These are phyloP conservation scores for Drosophila sp. DNA, from an alignment of 1,140 invertebrate genomes.

Conservation along the genomic window DNA sequence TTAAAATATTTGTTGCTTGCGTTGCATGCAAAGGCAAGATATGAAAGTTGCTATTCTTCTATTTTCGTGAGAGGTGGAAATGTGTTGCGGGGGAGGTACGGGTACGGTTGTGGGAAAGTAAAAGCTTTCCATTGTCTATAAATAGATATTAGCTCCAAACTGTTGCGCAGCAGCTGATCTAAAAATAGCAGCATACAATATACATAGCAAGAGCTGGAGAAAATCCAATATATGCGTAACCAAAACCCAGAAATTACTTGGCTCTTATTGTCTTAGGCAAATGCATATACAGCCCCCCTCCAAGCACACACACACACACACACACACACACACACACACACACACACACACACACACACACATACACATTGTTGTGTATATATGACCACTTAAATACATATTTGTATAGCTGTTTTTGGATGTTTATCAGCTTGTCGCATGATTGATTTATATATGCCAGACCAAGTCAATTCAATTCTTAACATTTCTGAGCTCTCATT, in stretches of 20 bases:
- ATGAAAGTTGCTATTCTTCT: neutral
- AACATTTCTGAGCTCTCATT: slow-evolving; percentile 43
- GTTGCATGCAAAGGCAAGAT: neutral
- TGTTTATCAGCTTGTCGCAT: slow-evolving; percentile 76
- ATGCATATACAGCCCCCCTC: slow-evolving; percentile 37
- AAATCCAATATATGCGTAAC: slow-evolving; percentile 70
- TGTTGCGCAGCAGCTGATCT: slow-evolving; percentile 53
- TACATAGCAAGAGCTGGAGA: slow-evolving; percentile 19
- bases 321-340: neutral
- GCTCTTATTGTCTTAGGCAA: slow-evolving; percentile 49
- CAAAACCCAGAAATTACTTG: slow-evolving; percentile 58
- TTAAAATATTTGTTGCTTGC: slow-evolving; percentile 5
- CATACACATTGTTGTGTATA: slow-evolving; percentile 16
- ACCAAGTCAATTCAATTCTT: slow-evolving; percentile 68
- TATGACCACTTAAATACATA: slow-evolving; percentile 28
- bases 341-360: neutral
- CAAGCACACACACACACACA: neutral
- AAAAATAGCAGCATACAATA: slow-evolving; percentile 61
- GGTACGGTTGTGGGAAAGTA: neutral
- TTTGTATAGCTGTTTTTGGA: slow-evolving; percentile 49
- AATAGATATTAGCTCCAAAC: slow-evolving; percentile 63
- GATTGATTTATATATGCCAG: slow-evolving; percentile 73
- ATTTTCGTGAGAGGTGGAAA: neutral
- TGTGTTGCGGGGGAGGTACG: neutral
- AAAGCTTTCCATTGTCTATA: slow-evolving; percentile 62